Conservation (phyloP, 2,888 invertebrate genomes). For the Pasiphila rectangulata region DNA sequence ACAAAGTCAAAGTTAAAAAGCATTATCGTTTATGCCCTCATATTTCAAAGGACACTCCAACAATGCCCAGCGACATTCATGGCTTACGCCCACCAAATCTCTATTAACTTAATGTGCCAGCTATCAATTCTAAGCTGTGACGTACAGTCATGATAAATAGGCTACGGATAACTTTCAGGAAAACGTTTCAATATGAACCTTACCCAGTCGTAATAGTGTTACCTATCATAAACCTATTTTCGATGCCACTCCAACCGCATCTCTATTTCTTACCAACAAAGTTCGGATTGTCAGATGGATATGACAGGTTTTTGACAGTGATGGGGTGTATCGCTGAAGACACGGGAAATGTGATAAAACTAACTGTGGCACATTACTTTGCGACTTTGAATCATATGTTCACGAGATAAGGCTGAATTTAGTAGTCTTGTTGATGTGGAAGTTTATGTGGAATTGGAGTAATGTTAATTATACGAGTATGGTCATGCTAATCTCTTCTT, state of each 20-base stretch:
- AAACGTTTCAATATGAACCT: constrained; percentile 17
- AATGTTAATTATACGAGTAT: no score
- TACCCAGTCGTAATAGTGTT: constrained; percentile 18
- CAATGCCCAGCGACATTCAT: neutral
- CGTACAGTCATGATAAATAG: constrained; percentile 21
- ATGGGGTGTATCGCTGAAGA: neutral
- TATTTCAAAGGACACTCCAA: no score
- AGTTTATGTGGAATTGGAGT: no score
- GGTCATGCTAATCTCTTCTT: no score
- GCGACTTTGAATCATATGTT: neutral
- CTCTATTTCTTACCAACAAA: neutral
- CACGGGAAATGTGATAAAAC: neutral
- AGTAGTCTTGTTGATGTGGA: no score
- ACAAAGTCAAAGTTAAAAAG: no score
- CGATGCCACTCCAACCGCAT: constrained; percentile 1
- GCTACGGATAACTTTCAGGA: constrained; percentile 6
- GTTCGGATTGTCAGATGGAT: constrained; percentile 4
- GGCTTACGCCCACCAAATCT: neutral
- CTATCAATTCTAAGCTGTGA: constrained; percentile 6
- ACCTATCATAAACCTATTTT: constrained; percentile 4
- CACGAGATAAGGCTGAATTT: no score
- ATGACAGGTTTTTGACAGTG: constrained; percentile 2
- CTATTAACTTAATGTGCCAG: neutral
- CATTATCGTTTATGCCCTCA: no score
- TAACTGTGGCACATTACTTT: neutral